Conservation (phyloP, 2,888 invertebrate species). For the Seladonia tumulorum region DNA sequence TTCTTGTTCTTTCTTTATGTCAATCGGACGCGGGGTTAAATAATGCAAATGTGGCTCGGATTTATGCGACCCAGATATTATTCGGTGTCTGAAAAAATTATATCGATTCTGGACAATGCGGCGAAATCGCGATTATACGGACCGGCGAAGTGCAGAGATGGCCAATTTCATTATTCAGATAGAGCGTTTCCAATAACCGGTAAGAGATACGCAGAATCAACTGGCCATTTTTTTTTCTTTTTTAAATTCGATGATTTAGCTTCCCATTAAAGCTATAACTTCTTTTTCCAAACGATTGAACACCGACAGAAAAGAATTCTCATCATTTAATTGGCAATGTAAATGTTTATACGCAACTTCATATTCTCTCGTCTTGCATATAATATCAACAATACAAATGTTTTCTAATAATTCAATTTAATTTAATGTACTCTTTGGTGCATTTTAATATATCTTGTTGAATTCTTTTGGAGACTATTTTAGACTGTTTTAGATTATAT, state of each 20-base stretch:
- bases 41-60: not conserved
- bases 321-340: not conserved
- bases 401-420: not conserved
- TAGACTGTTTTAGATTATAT: too few species aligned
- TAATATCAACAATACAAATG: not conserved
- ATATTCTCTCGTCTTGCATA: not conserved
- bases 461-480: too few species aligned
- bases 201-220: not conserved
- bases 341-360: not conserved
- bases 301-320: not conserved
- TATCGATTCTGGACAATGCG: constrained; percentile 4
- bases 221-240: not conserved
- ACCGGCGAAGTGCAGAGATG: not conserved
- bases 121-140: constrained; percentile 2
- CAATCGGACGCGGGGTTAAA: not conserved
- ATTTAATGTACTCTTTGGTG: too few species aligned
- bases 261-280: not conserved
- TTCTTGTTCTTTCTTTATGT: not conserved
- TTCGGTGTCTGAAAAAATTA: constrained; percentile 6
- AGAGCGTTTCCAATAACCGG: not conserved
- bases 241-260: not conserved
- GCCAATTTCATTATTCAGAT: constrained; percentile 7
- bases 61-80: constrained; percentile 3
- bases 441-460: too few species aligned
- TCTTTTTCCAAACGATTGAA: not conserved